phyloP scores from a whole-genome alignment of 2,888 invertebrate genomes.

The Drosophila demipolita region DNA sequence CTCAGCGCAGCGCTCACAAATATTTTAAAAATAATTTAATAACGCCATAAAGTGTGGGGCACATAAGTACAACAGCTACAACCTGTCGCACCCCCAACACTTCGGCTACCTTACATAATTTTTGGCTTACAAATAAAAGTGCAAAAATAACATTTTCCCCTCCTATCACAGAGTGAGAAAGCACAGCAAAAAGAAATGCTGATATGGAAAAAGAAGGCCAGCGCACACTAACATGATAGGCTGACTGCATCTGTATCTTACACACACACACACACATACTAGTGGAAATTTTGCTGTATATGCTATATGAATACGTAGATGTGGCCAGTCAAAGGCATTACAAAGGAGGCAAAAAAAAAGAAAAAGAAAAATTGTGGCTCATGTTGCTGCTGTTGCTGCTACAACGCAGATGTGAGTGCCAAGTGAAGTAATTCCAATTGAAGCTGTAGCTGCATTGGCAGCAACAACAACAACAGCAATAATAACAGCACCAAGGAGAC shows the following conservation, averaged over 20 bases:
- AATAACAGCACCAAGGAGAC: constrained; percentile 47
- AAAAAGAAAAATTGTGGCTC: constrained; percentile 33
- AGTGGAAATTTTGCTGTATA: constrained; percentile 52
- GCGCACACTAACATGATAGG: constrained; percentile 79
- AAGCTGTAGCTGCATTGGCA: constrained; percentile 66
- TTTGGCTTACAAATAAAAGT: constrained; percentile 48
- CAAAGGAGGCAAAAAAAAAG: constrained; percentile 36
- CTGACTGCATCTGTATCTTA: constrained; percentile 54
- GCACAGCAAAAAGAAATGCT: constrained; percentile 26
- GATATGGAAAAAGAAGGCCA: constrained; percentile 48
- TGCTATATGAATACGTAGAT: constrained; percentile 48
- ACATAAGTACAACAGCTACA: constrained; percentile 8
- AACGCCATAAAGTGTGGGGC: constrained; percentile 4
- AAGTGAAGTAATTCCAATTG: constrained; percentile 81
- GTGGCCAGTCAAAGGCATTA: constrained; percentile 68
- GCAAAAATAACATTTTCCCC: constrained; percentile 52
- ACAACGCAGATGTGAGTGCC: constrained; percentile 70
- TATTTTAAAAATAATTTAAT: constrained; percentile 49
- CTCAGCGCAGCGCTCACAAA: constrained; percentile 3
- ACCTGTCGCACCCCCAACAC: constrained; percentile 6
- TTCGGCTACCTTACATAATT: constrained; percentile 54
- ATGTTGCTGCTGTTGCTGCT: constrained; percentile 50
- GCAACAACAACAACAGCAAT: constrained; percentile 33
- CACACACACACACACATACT: constrained; percentile 33
- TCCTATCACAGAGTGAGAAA: constrained; percentile 28